phyloP scores from a whole-genome alignment of 2,888 invertebrate genomes.

The Yponomeuta plumbellus region DNA sequence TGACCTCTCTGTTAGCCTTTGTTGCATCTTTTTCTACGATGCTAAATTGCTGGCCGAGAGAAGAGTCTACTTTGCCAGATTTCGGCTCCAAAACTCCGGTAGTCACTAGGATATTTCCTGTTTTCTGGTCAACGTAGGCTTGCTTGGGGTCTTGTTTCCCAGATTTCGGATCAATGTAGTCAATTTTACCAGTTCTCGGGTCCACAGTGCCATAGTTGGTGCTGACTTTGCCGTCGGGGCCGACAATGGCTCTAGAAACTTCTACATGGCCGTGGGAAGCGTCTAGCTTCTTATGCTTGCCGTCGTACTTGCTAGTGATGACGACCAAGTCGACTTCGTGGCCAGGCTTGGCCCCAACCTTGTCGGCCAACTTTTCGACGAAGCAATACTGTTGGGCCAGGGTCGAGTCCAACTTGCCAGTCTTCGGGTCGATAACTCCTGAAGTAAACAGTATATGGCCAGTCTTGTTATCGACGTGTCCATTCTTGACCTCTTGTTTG shows the following conservation, averaged over 20 bases:
- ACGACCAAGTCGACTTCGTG: constrained; percentile 77
- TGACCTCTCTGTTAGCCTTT: constrained; percentile 78
- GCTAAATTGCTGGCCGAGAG: constrained; percentile 81
- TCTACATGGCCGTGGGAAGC: constrained; percentile 65
- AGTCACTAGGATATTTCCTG: constrained; percentile 80
- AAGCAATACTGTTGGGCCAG: constrained; percentile 82
- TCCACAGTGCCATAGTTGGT: constrained; percentile 82
- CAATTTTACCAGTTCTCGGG: constrained; percentile 78
- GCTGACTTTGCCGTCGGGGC: constrained; percentile 69
- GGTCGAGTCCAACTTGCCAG: constrained; percentile 80
- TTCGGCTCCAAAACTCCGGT: constrained; percentile 80
- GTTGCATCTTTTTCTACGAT: constrained; percentile 81
- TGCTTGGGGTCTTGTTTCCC: constrained; percentile 80
- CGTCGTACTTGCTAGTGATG: constrained; percentile 78
- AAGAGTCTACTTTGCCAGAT: constrained; percentile 80
- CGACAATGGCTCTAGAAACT: constrained; percentile 78
- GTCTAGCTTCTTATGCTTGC: constrained; percentile 71
- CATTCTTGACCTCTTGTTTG: constrained; percentile 79
- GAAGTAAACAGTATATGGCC: constrained; percentile 80
- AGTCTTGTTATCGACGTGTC: constrained; percentile 80
- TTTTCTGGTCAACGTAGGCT: constrained; percentile 83
- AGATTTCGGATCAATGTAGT: constrained; percentile 78
- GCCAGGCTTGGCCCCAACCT: constrained; percentile 64
- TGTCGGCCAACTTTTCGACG: constrained; percentile 76
- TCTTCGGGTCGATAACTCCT: constrained; percentile 80